A percentile compares a stretch with the other conserved stretches of the same genome.
These are phyloP conservation scores for Cheilosia pagana DNA, from an alignment of 2,888 invertebrate species.

Conservation along the genomic window DNA sequence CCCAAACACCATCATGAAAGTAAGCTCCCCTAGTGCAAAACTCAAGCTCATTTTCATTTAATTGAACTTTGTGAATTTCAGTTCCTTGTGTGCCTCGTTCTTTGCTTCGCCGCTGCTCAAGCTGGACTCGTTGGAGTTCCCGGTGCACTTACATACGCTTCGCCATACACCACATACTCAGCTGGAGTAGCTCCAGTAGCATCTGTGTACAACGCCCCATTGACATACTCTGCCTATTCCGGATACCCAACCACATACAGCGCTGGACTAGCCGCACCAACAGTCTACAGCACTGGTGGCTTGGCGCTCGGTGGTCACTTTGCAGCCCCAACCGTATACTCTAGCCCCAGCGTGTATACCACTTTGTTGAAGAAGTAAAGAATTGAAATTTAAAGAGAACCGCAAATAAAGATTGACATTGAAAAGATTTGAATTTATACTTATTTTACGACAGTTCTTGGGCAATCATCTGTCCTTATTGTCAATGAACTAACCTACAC, in stretches of 20 bases:
- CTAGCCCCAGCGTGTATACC: conserved; percentile 24
- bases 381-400: neutral
- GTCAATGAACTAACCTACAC: no score
- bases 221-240: conserved; percentile 48
- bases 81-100: conserved; percentile 60
- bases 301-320: neutral
- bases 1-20: conserved; percentile 36
- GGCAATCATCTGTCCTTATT: no score
- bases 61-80: conserved; percentile 23
- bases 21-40: neutral
- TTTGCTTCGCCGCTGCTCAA: conserved; percentile 63
- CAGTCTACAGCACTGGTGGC: conserved; percentile 8
- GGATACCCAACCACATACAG: conserved; percentile 35
- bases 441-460: neutral
- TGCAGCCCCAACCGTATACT: conserved; percentile 31
- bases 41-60: neutral
- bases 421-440: neutral
- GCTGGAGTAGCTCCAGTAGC: conserved; percentile 40
- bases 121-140: conserved; percentile 47
- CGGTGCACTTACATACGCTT: conserved; percentile 28
- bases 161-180: conserved; percentile 56
- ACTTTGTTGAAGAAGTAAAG: conserved; percentile 38
- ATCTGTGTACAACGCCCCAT: conserved; percentile 47
- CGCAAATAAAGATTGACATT: conserved; percentile 16
- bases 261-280: conserved; percentile 22